phyloP scores from a whole-genome alignment of 2,888 invertebrate species.

The Diarsia dahlii region DNA sequence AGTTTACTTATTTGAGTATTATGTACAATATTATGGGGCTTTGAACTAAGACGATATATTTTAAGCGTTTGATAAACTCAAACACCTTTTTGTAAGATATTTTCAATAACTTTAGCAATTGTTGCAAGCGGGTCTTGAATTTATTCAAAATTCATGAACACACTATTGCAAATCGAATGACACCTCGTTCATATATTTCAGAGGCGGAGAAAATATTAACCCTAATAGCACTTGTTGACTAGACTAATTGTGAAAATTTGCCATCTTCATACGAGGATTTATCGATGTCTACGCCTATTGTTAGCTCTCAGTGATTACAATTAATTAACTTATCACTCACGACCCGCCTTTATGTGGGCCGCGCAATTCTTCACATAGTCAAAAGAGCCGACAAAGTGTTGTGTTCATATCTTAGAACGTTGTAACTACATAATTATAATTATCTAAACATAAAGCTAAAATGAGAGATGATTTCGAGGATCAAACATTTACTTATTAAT shows the following conservation, averaged over 20 bases:
- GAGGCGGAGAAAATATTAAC: too few relatives aligned
- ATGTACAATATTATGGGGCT: not conserved
- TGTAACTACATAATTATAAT: not conserved
- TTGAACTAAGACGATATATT: not conserved
- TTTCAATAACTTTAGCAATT: too few relatives aligned
- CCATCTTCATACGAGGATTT: not conserved
- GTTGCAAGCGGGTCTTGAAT: too few relatives aligned
- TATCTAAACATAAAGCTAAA: not conserved
- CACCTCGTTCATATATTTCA: too few relatives aligned
- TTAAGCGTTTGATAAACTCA: not conserved
- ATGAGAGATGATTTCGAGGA: not conserved
- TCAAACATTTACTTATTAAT: not conserved
- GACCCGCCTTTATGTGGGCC: conserved; percentile 19
- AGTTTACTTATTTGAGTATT: conserved; percentile 18
- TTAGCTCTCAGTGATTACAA: conserved; percentile 29
- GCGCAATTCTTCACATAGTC: conserved; percentile 21
- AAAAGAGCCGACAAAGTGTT: conserved; percentile 35
- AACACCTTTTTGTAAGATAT: too few relatives aligned
- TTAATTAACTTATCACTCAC: conserved; percentile 40
- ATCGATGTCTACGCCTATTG: conserved; percentile 13
- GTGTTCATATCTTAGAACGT: not conserved
- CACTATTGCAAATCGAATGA: too few relatives aligned
- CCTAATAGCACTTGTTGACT: too few relatives aligned
- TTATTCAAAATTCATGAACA: too few relatives aligned
- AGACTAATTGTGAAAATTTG: not conserved